Conservation (phyloP, 2,113 vertebrate genomes). For the Actenoides hombroni region DNA sequence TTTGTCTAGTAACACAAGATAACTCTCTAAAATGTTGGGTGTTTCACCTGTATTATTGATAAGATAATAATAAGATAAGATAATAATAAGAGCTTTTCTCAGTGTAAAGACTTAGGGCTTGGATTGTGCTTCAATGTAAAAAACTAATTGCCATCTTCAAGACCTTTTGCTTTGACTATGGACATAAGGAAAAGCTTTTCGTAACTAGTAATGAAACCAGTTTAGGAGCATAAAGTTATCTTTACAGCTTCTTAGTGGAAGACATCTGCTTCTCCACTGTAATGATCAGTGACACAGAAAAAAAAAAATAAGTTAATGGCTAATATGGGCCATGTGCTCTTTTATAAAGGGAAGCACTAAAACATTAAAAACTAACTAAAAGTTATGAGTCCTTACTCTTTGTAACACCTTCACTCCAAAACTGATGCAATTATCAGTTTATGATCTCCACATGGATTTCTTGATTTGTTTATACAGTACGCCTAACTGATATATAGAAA, state of each 20-base stretch:
- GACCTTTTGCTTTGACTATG: not conserved
- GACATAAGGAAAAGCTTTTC: not conserved
- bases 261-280: not conserved
- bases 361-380: not conserved
- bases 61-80: not conserved
- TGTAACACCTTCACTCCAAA: not conserved
- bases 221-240: not conserved
- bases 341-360: not conserved
- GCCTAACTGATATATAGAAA: not conserved
- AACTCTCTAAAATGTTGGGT: accelerated
- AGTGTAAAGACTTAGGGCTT: not conserved
- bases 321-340: not conserved
- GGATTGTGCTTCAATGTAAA: not conserved
- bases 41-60: not conserved
- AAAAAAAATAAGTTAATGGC: not conserved
- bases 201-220: not conserved
- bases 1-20: not conserved
- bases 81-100: not conserved
- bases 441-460: not conserved
- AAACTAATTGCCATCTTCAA: not conserved
- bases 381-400: not conserved
- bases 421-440: not conserved
- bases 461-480: not conserved
- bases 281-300: not conserved
- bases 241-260: not conserved